These are phyloP conservation scores for Lycophotia porphyrea DNA, from an alignment of 2,888 invertebrate species.

Conservation along the genomic window DNA sequence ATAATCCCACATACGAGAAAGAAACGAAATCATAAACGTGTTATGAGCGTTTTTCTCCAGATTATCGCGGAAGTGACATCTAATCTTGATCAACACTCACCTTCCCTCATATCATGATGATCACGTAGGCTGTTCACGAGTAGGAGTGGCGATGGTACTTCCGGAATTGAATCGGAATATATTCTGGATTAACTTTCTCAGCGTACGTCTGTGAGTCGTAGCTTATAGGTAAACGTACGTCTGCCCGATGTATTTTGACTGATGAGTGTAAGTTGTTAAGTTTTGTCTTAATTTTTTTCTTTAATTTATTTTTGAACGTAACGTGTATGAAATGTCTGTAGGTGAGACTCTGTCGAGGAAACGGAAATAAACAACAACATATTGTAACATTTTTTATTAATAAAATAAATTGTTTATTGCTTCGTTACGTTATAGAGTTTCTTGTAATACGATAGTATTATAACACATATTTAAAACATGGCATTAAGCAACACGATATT, in stretches of 20 bases:
- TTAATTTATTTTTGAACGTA: background rate
- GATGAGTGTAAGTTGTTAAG: background rate
- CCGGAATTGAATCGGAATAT: slow-evolving; percentile 74
- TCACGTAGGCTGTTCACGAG: slow-evolving; percentile 49
- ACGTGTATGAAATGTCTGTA: no score
- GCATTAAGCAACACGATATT: slow-evolving; percentile 15
- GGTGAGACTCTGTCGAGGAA: no score
- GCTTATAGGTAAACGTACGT: background rate
- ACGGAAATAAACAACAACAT: no score
- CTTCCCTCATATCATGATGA: slow-evolving; percentile 51
- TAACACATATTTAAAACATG: slow-evolving; percentile 6
- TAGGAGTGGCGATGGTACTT: slow-evolving; percentile 59
- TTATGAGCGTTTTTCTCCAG: slow-evolving; percentile 49
- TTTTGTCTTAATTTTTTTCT: background rate
- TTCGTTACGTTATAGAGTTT: background rate
- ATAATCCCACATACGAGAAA: slow-evolving; percentile 27
- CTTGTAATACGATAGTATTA: background rate
- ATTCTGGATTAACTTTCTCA: slow-evolving; percentile 61
- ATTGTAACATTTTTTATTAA: background rate
- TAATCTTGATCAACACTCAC: slow-evolving; percentile 58
- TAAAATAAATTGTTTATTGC: background rate
- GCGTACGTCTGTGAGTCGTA: background rate
- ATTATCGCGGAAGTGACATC: slow-evolving; percentile 61
- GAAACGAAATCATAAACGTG: slow-evolving; percentile 42
- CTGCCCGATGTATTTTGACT: background rate